These are phyloP conservation scores for Periplaneta americana DNA, from an alignment of 1,140 invertebrate genomes.

Conservation along the genomic window DNA sequence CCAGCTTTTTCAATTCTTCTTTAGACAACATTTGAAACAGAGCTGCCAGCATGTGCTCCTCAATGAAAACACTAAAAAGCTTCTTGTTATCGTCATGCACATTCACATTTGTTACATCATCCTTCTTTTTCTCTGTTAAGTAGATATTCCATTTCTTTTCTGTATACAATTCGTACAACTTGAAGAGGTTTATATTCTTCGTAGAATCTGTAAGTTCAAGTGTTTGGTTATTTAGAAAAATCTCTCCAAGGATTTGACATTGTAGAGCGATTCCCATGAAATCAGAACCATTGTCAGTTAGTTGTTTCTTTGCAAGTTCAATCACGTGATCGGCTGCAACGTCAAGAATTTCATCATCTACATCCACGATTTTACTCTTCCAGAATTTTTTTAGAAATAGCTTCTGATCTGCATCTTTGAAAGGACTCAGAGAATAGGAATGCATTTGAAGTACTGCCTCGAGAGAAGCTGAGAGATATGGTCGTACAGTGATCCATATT, in stretches of 20 bases:
- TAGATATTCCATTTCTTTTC: constrained; percentile 12
- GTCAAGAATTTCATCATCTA: neutral
- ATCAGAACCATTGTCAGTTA: constrained; percentile 5
- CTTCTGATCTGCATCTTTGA: constrained; percentile 11
- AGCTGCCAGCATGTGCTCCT: neutral
- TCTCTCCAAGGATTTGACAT: neutral
- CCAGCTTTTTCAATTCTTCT: neutral
- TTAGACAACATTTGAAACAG: neutral
- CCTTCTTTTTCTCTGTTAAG: constrained; percentile 6
- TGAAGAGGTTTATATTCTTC: neutral
- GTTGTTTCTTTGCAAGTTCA: neutral
- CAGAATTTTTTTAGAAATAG: constrained; percentile 3
- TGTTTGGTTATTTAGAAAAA: neutral
- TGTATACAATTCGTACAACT: neutral
- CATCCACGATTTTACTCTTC: neutral
- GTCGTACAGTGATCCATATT: constrained; percentile 13
- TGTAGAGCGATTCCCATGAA: constrained; percentile 12
- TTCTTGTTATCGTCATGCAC: neutral
- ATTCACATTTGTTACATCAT: neutral
- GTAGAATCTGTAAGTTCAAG: neutral
- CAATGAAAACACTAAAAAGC: neutral
- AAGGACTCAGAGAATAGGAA: neutral
- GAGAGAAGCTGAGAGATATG: neutral
- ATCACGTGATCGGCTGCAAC: neutral
- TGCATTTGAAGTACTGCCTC: constrained; percentile 1